Percentiles rank a stretch among this genome's conserved stretches.
Evolutionary conservation across 1,140 invertebrate species (phyloP).

Genomic region (Drosophila parabipectinata): DNA sequence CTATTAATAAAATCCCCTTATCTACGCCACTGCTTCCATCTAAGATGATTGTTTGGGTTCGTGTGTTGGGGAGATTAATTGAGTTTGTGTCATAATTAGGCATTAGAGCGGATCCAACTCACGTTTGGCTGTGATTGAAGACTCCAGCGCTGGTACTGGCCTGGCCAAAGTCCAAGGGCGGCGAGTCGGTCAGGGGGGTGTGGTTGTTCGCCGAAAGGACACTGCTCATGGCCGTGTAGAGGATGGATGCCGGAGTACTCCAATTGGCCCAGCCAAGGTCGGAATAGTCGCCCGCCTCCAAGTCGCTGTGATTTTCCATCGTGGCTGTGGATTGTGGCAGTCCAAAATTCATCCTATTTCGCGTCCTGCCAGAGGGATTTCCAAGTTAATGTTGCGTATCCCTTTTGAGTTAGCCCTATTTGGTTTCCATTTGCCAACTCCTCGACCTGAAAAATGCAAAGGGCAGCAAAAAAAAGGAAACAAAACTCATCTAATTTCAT

Average conservation of each 20-base stretch:
- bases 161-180: conserved; percentile 33
- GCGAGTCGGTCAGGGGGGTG: conserved; percentile 42
- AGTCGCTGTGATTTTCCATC: conserved; percentile 44
- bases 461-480: conserved; percentile 7
- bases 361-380: conserved; percentile 16
- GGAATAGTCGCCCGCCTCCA: conserved; percentile 44
- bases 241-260: conserved; percentile 55
- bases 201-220: conserved; percentile 56
- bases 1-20: background rate
- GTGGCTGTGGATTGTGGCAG: background rate
- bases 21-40: conserved; percentile 5
- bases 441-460: conserved; percentile 50
- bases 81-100: conserved; percentile 70
- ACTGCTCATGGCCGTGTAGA: conserved; percentile 64
- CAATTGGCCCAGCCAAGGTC: conserved; percentile 56
- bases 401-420: conserved; percentile 47
- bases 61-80: conserved; percentile 58
- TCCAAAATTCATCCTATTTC: conserved; percentile 8
- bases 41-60: conserved; percentile 16
- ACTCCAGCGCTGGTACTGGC: conserved; percentile 17
- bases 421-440: conserved; percentile 68
- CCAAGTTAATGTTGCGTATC: conserved; percentile 68
- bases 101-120: conserved; percentile 39
- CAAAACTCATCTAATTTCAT: conserved; percentile 59
- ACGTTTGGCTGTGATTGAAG: conserved; percentile 62